A percentile compares a stretch with the other conserved stretches of the same genome.
These are phyloP conservation scores for Hemaris fuciformis DNA, from an alignment of 2,888 invertebrate species.

Conservation along the genomic window DNA sequence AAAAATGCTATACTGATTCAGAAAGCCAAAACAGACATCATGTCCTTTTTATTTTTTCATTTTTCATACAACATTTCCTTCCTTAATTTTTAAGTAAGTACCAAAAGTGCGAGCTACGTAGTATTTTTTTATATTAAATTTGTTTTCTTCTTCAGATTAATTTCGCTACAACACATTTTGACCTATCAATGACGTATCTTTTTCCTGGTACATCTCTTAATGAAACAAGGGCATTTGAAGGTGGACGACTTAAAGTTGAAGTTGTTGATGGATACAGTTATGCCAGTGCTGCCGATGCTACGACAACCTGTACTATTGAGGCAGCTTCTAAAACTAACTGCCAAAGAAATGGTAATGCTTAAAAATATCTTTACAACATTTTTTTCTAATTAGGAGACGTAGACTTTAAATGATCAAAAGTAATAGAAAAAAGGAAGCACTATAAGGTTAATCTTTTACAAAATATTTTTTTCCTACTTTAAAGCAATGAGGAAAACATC, in stretches of 20 bases:
- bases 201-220: not conserved
- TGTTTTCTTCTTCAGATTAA: slow-evolving; percentile 14
- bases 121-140: no score
- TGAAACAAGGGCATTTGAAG: slow-evolving; percentile 10
- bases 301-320: slow-evolving; percentile 9
- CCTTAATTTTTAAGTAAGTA: no score
- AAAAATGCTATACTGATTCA: no score
- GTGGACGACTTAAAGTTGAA: slow-evolving; percentile 18
- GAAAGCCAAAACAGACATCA: no score
- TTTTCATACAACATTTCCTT: no score
- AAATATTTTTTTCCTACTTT: no score
- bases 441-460: no score
- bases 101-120: no score
- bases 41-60: no score
- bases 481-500: no score
- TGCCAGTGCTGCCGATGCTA: not conserved
- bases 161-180: slow-evolving; percentile 19
- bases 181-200: slow-evolving; percentile 33
- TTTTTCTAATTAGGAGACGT: not conserved
- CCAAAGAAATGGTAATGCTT: slow-evolving; percentile 26
- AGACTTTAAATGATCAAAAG: no score
- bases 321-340: slow-evolving; percentile 25
- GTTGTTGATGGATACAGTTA: slow-evolving; percentile 21
- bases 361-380: not conserved
- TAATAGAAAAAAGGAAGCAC: no score